Base-by-base conservation (phyloP, 2,113 vertebrate species). In the Mustela lutreola region DNA sequence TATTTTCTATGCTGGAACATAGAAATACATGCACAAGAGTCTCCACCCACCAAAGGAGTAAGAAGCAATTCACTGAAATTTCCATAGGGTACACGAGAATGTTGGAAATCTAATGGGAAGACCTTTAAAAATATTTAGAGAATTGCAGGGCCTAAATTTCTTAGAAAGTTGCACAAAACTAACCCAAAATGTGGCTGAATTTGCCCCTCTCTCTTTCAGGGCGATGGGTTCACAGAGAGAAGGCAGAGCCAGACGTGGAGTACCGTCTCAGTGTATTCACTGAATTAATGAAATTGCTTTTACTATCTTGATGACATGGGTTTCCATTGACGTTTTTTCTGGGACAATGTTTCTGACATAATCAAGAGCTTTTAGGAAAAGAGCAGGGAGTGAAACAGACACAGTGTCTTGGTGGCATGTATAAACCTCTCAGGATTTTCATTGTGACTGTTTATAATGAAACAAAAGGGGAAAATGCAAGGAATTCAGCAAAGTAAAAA, bases 171-270 rank as follows among this genome's bases (percentile, higher is more conserved):
- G 45, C 5, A 39, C 7, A 53, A 48, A 80, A 39, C 65, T 11
- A 75, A 70, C 45, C 79, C 11, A 4, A 36, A 42, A 36, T 7
- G 50, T 14, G 31, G 50, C 42, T 82, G 28, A 10, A 8, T 16
- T 16, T 24, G 28, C 28, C 8, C 19, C 1, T 15, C 26, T n/a
- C 80, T 87, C 28, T 73, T 58, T 19, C 2, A 2, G 88, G 45
- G 60, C 28, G 36, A 39, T 1, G 18, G 22, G 15, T 7, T 28
- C 5, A 1, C 1, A 9, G 63, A 56, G 21, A 56, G n/a, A 48
- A 87, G 1, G 10, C 26, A 11, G 11, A 62, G 11, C 0, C 21
- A 4, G 12, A 4, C 0, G 0, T 5, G 39, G 11, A 14, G 2
- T 0, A 4, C 2, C 6, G 24, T 36, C n/a, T 63, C 8, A 0